These are phyloP conservation scores for Macrotrachela quadricornifera DNA, from an alignment of 1,140 invertebrate species.

Conservation along the genomic window DNA sequence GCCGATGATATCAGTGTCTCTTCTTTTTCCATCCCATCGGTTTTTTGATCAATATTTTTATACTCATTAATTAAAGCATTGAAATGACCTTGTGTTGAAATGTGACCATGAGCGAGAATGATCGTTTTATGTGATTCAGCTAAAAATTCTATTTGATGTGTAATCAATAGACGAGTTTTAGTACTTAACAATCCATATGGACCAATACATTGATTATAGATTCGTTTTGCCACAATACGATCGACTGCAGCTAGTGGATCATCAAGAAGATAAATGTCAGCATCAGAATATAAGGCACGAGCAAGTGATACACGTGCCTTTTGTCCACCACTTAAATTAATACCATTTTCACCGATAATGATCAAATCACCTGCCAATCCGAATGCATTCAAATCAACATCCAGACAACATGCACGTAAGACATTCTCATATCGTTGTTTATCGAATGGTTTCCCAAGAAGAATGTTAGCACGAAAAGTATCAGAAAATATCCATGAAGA, in stretches of 20 bases:
- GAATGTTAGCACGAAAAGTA: not conserved
- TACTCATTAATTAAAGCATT: too few species aligned
- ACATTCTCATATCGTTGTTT: not conserved
- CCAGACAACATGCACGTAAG: too few species aligned
- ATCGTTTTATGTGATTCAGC: constrained; percentile 50
- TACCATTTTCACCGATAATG: constrained; percentile 54
- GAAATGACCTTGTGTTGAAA: constrained; percentile 42
- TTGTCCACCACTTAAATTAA: constrained; percentile 65
- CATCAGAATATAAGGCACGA: constrained; percentile 51
- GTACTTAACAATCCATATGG: constrained; percentile 46
- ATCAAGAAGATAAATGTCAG: constrained; percentile 55
- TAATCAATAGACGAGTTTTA: constrained; percentile 60
- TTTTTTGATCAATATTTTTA: too few species aligned
- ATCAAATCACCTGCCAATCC: constrained; percentile 21
- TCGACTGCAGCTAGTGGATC: constrained; percentile 61
- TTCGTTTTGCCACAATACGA: constrained; percentile 21
- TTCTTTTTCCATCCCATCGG: too few species aligned
- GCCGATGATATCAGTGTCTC: too few species aligned
- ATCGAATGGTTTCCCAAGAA: not conserved
- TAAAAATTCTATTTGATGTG: constrained; percentile 56
- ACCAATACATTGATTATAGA: constrained; percentile 26
- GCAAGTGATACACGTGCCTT: constrained; percentile 56
- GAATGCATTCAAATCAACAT: too few species aligned
- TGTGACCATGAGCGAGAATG: constrained; percentile 47
- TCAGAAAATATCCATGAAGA: not conserved